Percentiles rank a stretch among this genome's conserved stretches.
Evolutionary conservation across 2,113 vertebrate genomes (phyloP).

Genomic region (Haemorhous mexicanus): DNA sequence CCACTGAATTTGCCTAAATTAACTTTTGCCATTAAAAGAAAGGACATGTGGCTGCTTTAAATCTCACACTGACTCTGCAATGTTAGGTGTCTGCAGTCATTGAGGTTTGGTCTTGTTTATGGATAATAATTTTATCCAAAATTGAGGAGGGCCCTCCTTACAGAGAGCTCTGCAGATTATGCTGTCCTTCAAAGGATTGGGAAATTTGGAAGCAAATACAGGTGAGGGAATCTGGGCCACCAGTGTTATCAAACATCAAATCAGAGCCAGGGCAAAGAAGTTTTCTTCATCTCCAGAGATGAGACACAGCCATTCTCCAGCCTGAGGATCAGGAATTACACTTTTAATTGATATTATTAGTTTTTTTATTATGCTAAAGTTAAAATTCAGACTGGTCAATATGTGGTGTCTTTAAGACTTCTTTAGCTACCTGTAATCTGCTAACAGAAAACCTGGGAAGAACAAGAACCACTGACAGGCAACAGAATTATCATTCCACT

Average conservation of each 20-base stretch:
- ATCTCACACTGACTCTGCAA: neutral
- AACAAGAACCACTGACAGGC: neutral
- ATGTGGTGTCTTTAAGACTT: neutral
- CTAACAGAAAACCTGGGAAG: neutral
- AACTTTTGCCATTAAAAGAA: neutral
- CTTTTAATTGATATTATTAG: neutral
- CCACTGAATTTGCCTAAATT: neutral
- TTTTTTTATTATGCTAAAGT: neutral
- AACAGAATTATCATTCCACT: neutral
- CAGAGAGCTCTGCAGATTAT: neutral
- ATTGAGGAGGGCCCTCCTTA: neutral
- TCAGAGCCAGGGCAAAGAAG: neutral
- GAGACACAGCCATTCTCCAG: neutral
- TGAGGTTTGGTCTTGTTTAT: neutral
- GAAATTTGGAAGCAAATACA: neutral
- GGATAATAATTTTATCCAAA: neutral
- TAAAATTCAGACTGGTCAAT: neutral
- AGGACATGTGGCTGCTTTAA: neutral
- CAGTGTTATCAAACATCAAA: neutral
- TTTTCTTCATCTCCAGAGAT: neutral
- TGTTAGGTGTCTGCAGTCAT: accelerated
- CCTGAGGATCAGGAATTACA: neutral
- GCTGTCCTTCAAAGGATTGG: neutral
- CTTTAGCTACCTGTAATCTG: neutral
- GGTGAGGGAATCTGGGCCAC: neutral